A percentile compares a stretch with the other conserved stretches of the same genome.
phyloP scores from a whole-genome alignment of 2,113 vertebrate genomes.

The Progne subis region DNA sequence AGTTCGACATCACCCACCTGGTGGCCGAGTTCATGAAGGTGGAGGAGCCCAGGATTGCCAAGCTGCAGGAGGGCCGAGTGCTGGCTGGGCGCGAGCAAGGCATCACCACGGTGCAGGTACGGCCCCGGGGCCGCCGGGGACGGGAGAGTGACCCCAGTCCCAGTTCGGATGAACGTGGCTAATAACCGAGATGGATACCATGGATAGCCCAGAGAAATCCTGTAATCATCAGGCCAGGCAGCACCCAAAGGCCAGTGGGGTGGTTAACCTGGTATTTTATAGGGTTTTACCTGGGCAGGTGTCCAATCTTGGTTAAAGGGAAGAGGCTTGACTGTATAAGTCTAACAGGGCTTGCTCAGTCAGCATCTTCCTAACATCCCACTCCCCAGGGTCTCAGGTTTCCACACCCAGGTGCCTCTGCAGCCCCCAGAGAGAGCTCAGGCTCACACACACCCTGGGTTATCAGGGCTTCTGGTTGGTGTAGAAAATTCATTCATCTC shows the following conservation, averaged over 20 bases:
- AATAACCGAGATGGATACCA: too few relatives aligned
- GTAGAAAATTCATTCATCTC: background rate
- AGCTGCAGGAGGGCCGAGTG: slow-evolving; percentile 83
- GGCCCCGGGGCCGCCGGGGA: background rate
- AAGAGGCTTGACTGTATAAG: too few relatives aligned
- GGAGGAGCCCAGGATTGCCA: slow-evolving; percentile 87
- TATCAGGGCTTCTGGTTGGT: background rate
- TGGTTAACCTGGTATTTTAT: background rate
- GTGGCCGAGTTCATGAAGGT: slow-evolving; percentile 92
- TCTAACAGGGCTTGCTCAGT: too few relatives aligned
- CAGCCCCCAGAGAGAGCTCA: background rate
- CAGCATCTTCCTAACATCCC: too few relatives aligned
- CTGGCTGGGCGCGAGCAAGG: slow-evolving; percentile 88
- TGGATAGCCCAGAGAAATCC: too few relatives aligned
- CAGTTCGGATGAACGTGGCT: too few relatives aligned
- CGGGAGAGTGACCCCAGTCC: background rate
- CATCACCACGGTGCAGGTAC: slow-evolving; percentile 92
- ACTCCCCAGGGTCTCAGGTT: too few relatives aligned
- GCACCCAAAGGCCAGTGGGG: too few relatives aligned
- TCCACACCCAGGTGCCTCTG: background rate
- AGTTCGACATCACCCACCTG: slow-evolving; percentile 92
- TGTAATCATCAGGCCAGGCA: too few relatives aligned
- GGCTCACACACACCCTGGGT: background rate
- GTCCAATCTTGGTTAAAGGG: too few relatives aligned
- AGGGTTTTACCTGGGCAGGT: too few relatives aligned